Evolutionary conservation across 2,888 invertebrate species (phyloP).

Genomic region (Cantharis lateralis): DNA sequence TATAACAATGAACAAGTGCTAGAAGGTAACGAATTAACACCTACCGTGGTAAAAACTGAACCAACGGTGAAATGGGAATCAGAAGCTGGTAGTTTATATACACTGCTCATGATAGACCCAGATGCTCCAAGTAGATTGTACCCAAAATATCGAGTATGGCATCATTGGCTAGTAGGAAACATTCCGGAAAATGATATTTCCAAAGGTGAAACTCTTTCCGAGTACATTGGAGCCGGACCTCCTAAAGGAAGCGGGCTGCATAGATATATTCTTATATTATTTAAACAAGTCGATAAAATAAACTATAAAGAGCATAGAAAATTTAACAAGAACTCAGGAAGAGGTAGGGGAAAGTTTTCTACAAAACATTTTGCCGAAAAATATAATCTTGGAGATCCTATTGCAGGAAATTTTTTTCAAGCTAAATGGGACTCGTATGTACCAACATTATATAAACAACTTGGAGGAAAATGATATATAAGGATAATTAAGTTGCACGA

Average conservation of each 20-base stretch:
- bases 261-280: slow-evolving; percentile 72
- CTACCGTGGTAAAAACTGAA: slow-evolving; percentile 70
- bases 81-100: slow-evolving; percentile 66
- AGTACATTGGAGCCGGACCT: slow-evolving; percentile 71
- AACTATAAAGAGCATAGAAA: slow-evolving; percentile 35
- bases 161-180: slow-evolving; percentile 79
- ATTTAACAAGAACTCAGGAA: slow-evolving; percentile 21
- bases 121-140: slow-evolving; percentile 75
- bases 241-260: slow-evolving; percentile 74
- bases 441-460: not conserved
- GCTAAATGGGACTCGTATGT: slow-evolving; percentile 36
- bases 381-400: slow-evolving; percentile 36
- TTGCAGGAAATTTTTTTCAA: slow-evolving; percentile 41
- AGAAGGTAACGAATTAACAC: slow-evolving; percentile 69
- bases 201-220: slow-evolving; percentile 67
- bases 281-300: slow-evolving; percentile 66
- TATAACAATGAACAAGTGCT: slow-evolving; percentile 57
- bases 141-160: slow-evolving; percentile 73
- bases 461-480: not conserved
- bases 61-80: slow-evolving; percentile 70
- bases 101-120: slow-evolving; percentile 69
- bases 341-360: slow-evolving; percentile 54
- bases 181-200: slow-evolving; percentile 67
- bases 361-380: slow-evolving; percentile 35
- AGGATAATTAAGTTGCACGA: not conserved